Conservation (phyloP, 2,888 invertebrate species). For the Lacanobia oleracea region DNA sequence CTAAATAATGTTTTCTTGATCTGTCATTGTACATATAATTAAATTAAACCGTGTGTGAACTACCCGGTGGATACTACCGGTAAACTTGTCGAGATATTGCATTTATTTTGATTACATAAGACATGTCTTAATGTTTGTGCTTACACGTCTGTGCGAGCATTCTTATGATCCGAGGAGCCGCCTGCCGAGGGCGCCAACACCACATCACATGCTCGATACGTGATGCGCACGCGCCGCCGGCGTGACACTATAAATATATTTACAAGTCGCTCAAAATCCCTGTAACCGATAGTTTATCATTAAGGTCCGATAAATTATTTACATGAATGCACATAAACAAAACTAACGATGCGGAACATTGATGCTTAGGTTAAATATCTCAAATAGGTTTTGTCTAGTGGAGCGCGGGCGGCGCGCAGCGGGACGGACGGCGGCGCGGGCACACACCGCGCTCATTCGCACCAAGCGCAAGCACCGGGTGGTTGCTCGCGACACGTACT, state of each 20-base stretch:
- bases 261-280: constrained; percentile 73
- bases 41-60: background rate
- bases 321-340: constrained; percentile 77
- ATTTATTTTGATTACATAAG: constrained; percentile 64
- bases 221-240: constrained; percentile 81
- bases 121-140: constrained; percentile 59
- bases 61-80: constrained; percentile 18
- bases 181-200: constrained; percentile 77
- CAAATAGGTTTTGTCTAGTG: constrained; percentile 77
- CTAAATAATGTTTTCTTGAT: background rate
- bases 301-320: constrained; percentile 77
- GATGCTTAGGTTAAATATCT: constrained; percentile 77
- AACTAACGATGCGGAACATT: constrained; percentile 72
- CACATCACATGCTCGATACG: constrained; percentile 77
- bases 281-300: constrained; percentile 76
- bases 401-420: constrained; percentile 66
- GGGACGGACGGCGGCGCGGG: constrained; percentile 67
- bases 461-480: constrained; percentile 79
- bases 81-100: constrained; percentile 35
- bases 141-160: constrained; percentile 58
- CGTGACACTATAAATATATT: constrained; percentile 83
- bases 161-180: constrained; percentile 62
- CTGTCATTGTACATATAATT: background rate
- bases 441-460: constrained; percentile 78
- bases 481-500: constrained; percentile 75